Evolutionary conservation across 2,888 invertebrate species (phyloP).

Genomic region (Diaphora mendica): DNA sequence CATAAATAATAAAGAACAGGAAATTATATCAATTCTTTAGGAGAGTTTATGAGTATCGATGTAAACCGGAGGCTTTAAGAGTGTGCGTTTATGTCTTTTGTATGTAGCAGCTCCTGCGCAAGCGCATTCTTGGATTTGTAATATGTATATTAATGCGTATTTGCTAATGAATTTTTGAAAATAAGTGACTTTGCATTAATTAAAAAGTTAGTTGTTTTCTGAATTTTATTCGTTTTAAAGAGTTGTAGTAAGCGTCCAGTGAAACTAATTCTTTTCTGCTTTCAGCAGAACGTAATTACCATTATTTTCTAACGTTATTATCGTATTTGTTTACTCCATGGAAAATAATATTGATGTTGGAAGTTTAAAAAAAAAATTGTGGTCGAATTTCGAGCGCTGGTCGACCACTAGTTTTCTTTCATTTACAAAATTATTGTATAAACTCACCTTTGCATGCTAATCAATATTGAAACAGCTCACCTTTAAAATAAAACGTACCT

Average conservation of each 20-base stretch:
- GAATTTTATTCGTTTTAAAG: background rate
- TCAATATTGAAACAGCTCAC: constrained; percentile 18
- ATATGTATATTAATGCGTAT: constrained; percentile 31
- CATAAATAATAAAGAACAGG: constrained; percentile 69
- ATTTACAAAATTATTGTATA: background rate
- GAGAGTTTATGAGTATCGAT: constrained; percentile 22
- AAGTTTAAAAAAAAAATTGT: too few species aligned
- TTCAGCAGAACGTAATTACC: background rate
- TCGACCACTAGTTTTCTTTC: background rate
- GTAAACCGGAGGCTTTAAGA: constrained; percentile 43
- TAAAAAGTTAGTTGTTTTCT: background rate
- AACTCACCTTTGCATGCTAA: background rate
- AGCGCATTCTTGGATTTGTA: constrained; percentile 59
- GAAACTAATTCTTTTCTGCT: background rate
- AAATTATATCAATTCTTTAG: constrained; percentile 66
- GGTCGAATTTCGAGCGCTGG: too few species aligned
- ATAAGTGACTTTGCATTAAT: constrained; percentile 20
- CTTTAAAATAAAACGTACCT: constrained; percentile 16
- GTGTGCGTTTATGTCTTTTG: constrained; percentile 81
- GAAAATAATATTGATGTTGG: too few species aligned
- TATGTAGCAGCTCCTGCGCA: constrained; percentile 69
- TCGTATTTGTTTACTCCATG: background rate
- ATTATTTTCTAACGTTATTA: background rate
- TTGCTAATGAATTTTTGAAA: constrained; percentile 38
- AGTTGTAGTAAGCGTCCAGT: background rate